Evolutionary conservation across 2,113 vertebrate genomes (phyloP).

Genomic region (Montifringilla adamsi): DNA sequence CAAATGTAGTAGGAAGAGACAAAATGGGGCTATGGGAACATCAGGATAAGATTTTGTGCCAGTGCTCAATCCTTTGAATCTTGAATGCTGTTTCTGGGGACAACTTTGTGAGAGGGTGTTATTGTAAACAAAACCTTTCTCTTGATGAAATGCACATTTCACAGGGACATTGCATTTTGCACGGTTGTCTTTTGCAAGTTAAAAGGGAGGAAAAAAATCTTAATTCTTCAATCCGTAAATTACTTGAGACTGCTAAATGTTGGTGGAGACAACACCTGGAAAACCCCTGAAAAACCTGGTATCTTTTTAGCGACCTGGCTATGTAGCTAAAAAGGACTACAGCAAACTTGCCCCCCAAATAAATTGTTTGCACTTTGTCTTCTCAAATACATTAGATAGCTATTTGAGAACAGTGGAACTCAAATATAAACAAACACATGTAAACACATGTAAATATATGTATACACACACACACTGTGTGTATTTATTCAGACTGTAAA

Average conservation of each 20-base stretch:
- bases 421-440: background rate
- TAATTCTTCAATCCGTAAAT: background rate
- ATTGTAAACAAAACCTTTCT: background rate
- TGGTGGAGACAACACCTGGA: background rate
- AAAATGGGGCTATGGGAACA: background rate
- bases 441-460: background rate
- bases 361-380: background rate
- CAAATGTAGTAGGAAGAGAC: background rate
- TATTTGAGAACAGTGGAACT: background rate
- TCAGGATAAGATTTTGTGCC: background rate
- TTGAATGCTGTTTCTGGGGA: background rate
- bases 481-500: slow-evolving; percentile 9
- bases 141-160: background rate
- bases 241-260: background rate
- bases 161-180: background rate
- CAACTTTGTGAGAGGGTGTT: background rate
- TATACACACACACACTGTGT: background rate
- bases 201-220: background rate
- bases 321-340: background rate
- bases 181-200: background rate
- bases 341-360: background rate
- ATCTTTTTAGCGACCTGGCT: background rate
- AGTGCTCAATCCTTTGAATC: rapidly evolving
- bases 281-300: background rate
- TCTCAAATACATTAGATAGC: background rate